Conservation (phyloP, 2,797 vertebrate species). For the Lutra lutra region DNA sequence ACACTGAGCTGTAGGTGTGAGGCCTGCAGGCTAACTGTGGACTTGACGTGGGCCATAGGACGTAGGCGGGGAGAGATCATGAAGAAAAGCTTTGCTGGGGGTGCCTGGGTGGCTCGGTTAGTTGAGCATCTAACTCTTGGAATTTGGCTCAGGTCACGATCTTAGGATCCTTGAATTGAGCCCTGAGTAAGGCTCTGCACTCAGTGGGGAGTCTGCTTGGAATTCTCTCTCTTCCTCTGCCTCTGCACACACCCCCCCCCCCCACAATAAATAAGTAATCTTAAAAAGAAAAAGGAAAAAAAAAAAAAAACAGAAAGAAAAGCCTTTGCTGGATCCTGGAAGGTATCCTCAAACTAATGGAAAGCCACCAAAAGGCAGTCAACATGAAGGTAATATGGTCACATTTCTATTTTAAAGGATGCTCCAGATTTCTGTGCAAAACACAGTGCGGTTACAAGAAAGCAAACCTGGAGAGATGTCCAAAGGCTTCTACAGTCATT, state of each 20-base stretch:
- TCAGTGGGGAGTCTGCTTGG: neutral
- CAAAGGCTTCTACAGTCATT: neutral
- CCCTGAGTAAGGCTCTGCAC: neutral
- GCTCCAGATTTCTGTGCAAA: neutral
- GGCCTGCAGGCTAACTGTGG: neutral
- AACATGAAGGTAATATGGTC: neutral
- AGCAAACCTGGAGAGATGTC: neutral
- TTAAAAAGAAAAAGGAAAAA: neutral
- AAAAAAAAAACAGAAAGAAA: neutral
- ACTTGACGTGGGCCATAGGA: neutral
- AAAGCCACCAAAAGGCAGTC: neutral
- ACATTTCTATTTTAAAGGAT: neutral
- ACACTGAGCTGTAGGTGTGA: rapidly evolving
- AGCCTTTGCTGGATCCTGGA: neutral
- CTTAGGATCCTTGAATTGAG: neutral
- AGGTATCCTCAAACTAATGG: neutral
- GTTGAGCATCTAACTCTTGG: neutral
- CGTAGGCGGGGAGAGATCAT: neutral
- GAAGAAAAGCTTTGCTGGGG: neutral
- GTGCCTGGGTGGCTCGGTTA: rapidly evolving
- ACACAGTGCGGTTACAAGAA: neutral
- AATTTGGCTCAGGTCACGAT: neutral
- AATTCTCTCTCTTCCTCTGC: neutral
- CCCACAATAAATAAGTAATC: neutral
- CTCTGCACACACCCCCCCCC: neutral